These are phyloP conservation scores for Metellina segmentata DNA, from an alignment of 2,888 invertebrate genomes.

Conservation along the genomic window DNA sequence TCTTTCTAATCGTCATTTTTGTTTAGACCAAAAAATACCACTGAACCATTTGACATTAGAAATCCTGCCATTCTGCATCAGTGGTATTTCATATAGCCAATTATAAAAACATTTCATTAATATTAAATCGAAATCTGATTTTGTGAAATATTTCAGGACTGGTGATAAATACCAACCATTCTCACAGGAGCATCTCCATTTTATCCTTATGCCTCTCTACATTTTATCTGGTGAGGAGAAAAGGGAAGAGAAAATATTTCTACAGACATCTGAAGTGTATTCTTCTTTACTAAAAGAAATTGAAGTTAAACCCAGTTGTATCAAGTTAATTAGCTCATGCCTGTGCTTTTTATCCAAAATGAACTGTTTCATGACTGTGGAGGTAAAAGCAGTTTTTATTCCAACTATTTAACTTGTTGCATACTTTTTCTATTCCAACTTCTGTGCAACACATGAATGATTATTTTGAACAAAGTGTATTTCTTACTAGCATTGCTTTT, in stretches of 20 bases:
- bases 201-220: background rate
- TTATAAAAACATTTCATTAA: background rate
- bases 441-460: too few relatives aligned
- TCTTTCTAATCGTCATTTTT: too few relatives aligned
- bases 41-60: too few relatives aligned
- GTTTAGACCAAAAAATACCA: too few relatives aligned
- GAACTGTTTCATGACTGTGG: background rate
- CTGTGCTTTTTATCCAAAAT: constrained; percentile 17
- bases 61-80: too few relatives aligned
- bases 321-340: constrained; percentile 11
- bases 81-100: too few relatives aligned
- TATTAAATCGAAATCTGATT: background rate
- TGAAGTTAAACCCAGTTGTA: constrained; percentile 5
- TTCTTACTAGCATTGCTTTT: too few relatives aligned
- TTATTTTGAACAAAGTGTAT: too few relatives aligned
- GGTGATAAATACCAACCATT: constrained; percentile 3
- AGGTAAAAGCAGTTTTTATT: constrained; percentile 4
- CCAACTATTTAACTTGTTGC: too few relatives aligned
- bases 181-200: background rate
- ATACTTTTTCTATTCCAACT: too few relatives aligned
- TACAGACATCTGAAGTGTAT: background rate
- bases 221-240: background rate
- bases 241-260: background rate
- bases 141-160: constrained; percentile 5
- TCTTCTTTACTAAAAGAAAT: background rate